Base-by-base conservation (phyloP, 2,113 vertebrate genomes). In the Oriolus oriolus region DNA sequence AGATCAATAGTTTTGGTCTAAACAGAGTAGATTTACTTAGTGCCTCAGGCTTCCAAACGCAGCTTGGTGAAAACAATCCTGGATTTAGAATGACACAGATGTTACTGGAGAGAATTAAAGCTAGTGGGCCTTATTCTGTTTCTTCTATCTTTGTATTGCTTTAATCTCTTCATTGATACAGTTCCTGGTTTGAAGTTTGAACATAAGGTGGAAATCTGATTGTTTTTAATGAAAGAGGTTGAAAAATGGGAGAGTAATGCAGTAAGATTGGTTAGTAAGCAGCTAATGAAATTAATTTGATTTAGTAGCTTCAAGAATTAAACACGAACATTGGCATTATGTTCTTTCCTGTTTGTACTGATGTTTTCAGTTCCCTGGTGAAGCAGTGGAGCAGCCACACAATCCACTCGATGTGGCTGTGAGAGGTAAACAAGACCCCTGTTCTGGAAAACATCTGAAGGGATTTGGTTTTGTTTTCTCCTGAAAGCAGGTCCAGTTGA, bases 261-360 rank as follows among this genome's bases (percentile, higher is more conserved):
- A 73, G 47, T 66, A 37, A 66, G 50, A 63, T 20, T 60, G 69
- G 50, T 64, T 71, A 53, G 84, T 57, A 87, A 84, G 76, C 73
- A 87, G 79, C 60, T 93, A 92, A 94, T 89, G 68, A 86, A 78
- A 83, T 64, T 54, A 2, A 66, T 88, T 89, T 92, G 90, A 84
- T 96, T 84, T 87, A 94, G 52, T 89, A 52, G 68, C 76, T 90
- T 90, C 42, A 82, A 47, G 79, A 91, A 91, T 87, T 73, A 65
- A 64, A 81, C 33, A 57, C 3, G 6, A 61, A 64, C 77, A 78
- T 37, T 78, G 79, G 39, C 49, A 16, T 37, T 45, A 41, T 56
- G 77, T 78, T 71, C 75, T 83, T 87, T 84, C 68, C 77, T 81
- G 80, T 89, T 88, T 70, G 11, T 60, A 13, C 24, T 22, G 7